A percentile compares a stretch with the other conserved stretches of the same genome.
phyloP scores from a whole-genome alignment of 2,113 vertebrate genomes.

The Pomatostomus ruficeps region DNA sequence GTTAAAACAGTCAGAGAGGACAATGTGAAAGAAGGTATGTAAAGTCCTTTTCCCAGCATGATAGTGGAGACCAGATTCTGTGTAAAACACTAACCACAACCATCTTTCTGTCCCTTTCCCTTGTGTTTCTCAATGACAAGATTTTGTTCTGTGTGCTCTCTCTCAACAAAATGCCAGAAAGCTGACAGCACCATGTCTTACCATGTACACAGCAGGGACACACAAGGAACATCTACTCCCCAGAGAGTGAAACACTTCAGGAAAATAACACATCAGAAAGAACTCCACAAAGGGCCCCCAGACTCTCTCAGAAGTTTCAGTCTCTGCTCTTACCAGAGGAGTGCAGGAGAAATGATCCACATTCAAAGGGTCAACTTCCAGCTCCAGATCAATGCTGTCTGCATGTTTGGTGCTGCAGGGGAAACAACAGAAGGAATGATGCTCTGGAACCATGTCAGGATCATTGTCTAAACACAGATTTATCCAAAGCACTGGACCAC shows the following conservation, averaged over 20 bases:
- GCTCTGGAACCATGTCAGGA: not conserved
- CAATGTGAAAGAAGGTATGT: not conserved
- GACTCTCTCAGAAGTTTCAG: not conserved
- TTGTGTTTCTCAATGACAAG: not conserved
- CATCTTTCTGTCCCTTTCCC: not conserved
- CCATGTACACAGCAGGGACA: not conserved
- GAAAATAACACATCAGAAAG: not conserved
- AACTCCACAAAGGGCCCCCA: not conserved
- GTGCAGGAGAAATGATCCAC: slow-evolving; percentile 99
- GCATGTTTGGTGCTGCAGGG: slow-evolving; percentile 89
- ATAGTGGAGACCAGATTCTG: not conserved
- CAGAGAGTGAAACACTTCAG: not conserved
- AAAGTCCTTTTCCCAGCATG: not conserved
- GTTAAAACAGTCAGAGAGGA: not conserved
- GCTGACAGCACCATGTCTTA: not conserved
- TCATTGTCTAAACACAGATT: not conserved
- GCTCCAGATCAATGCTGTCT: slow-evolving; percentile 94
- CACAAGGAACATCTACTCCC: not conserved
- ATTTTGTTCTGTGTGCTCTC: not conserved
- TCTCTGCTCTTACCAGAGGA: slow-evolving; percentile 83
- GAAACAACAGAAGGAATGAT: not conserved
- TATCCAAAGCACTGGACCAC: not conserved
- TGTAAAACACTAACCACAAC: not conserved
- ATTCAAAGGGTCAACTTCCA: slow-evolving; percentile 97
- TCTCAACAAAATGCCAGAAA: not conserved